A percentile compares a stretch with the other conserved stretches of the same genome.
These are phyloP conservation scores for Diadophis punctatus DNA, from an alignment of 2,113 vertebrate species.

Conservation along the genomic window DNA sequence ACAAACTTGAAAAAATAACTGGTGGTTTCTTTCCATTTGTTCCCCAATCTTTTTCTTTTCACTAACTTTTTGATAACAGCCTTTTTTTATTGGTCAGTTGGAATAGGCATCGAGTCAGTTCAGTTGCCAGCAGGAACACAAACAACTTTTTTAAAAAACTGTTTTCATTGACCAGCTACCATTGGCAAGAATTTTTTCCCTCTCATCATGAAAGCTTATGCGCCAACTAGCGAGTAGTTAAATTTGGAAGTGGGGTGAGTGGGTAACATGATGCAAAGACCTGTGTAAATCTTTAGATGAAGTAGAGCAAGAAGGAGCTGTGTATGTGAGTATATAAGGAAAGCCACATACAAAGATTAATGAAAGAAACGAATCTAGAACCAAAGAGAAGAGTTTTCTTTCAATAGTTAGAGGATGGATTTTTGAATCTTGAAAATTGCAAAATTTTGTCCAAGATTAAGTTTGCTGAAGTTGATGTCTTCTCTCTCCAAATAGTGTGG, in stretches of 20 bases:
- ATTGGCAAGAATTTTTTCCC: background rate
- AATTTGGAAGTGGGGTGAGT: too few species aligned
- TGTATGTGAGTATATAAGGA: background rate
- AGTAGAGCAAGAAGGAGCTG: background rate
- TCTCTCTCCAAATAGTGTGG: background rate
- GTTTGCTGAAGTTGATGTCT: background rate
- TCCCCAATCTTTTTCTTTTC: slow-evolving; percentile 25
- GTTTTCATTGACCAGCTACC: background rate
- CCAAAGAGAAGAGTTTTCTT: background rate
- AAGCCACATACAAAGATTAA: background rate
- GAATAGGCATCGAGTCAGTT: background rate
- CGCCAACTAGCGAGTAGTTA: background rate
- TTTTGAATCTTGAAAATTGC: background rate
- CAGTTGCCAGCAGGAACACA: background rate
- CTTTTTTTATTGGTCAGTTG: slow-evolving; percentile 23
- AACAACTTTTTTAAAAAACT: background rate
- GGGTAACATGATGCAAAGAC: background rate
- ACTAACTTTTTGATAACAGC: slow-evolving; percentile 39
- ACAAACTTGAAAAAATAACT: slow-evolving; percentile 1
- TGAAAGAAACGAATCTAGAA: background rate
- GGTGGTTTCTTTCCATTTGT: slow-evolving; percentile 12
- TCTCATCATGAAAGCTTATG: background rate
- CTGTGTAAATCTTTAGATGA: background rate
- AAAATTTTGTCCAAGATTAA: background rate
- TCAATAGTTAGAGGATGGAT: background rate